Base-by-base conservation (phyloP, 2,888 invertebrate species). In the Resseliella maxima region DNA sequence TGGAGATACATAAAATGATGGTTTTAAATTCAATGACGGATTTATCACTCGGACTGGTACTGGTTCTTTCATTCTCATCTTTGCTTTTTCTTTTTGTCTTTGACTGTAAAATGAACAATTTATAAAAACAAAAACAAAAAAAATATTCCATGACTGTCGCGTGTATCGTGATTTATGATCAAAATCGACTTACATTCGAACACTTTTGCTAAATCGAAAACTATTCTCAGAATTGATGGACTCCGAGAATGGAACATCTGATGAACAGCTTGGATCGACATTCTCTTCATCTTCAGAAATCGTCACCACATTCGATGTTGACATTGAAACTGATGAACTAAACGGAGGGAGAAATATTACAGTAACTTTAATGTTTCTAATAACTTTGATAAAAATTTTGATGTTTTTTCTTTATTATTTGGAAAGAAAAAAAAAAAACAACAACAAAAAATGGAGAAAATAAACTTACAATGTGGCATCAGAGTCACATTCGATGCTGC, bases 1-100 rank as follows among this genome's bases (percentile, higher is more conserved):
- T 24, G 72, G 72, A 8, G 72, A 72, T 0, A 72, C 72, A 72
- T 72, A 31, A 72, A 72, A 72, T 72, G 72, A 31, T 5, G 72
- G 31, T 15, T 72, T 72, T 72, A 72, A 12, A 15, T 72, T 72
- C 31, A 27, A 12, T 3, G 5, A 59, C 0, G 24, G 5, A 3
- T 1, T 59, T 27, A 2, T n/a, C 15, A 3, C 24, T 59, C 15
- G 5, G 1, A 31, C 31, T 35, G 72, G 72, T 31, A 31, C 15
- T 0, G 31, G 1, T 50, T 8, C 46, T 59, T 59, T 59, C 12
- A 15, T 10, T 31, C 31, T 12, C 2, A 2, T 18, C 21, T 50
- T n/a, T 1, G 35, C 27, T 31, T 72, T 72, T 15, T 35, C 18
- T 15, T 12, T 10, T 0, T 31, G 72, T 35, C 72, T 3, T 72